Base-by-base conservation (phyloP, 2,797 vertebrate species). In the Sebastes wilsoni region DNA sequence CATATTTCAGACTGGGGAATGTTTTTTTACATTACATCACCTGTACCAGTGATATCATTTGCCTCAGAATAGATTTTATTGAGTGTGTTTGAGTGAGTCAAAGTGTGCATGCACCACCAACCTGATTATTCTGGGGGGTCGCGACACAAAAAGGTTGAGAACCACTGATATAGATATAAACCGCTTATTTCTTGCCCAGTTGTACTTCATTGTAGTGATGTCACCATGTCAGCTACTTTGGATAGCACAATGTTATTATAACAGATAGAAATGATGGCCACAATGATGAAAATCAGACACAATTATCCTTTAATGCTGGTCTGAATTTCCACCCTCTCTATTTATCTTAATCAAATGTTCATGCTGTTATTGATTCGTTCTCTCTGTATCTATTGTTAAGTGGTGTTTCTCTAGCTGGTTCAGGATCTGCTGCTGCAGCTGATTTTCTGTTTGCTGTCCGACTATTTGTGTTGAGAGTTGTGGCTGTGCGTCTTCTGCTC, bases 401-500 rank as follows among this genome's bases (percentile, higher is more conserved):
- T 34, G 62, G 5, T 70, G 12, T 64, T 59, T 72, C 3, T 77
- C 13, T 9, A 46, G 55, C 22, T 72, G 9, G 8, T 18, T 67
- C 23, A 60, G 54, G 56, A 55, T 78, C 62, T 78, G 61, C 27
- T 75, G 30, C 65, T 75, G 65, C 60, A 67, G 56, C 42, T 38
- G 52, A 76, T 65, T 64, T 72, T 80, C n/a, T 74, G 23, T 78
- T 59, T 79, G 11, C 38, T 75, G 32, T 79, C 64, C 27, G 60
- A 80, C 16, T 46, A 27, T 78, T 85, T 90, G 86, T 92, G 87
- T 87, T 94, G 91, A 93, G 89, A 78, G 90, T 91, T 92, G 90
- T 92, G 92, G 91, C 79, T 95, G 85, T 96, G 85, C 97, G 89
- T 98, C 95, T 98, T 97, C 96, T 98, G 96, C 97, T 96, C 97